Conservation (phyloP, 2,888 invertebrate species). For the Apomyelois bistriatella region DNA sequence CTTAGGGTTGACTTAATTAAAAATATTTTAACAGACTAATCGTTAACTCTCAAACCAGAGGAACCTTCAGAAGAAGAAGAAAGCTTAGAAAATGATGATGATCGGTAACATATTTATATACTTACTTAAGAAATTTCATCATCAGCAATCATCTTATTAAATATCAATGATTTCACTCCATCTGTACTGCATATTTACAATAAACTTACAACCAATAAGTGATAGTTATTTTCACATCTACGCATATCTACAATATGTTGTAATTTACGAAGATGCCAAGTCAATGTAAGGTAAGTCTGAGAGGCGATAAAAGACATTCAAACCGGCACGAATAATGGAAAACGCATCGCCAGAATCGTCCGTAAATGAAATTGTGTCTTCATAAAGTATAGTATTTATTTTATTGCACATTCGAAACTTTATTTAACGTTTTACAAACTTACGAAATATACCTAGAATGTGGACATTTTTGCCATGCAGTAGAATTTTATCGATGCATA, state of each 20-base stretch:
- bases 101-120: no score
- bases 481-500: neutral
- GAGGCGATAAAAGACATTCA: slow-evolving; percentile 32
- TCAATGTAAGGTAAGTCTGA: slow-evolving; percentile 29
- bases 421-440: slow-evolving; percentile 5
- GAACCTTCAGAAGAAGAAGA: no score
- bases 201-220: no score
- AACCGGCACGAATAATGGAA: slow-evolving; percentile 29
- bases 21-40: no score
- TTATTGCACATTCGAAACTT: slow-evolving; percentile 6
- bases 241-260: slow-evolving; percentile 18
- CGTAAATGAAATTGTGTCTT: slow-evolving; percentile 25
- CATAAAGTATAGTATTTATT: slow-evolving; percentile 18
- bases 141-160: no score
- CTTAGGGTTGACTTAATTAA: no score
- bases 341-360: slow-evolving; percentile 23
- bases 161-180: no score
- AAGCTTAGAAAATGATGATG: no score
- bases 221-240: slow-evolving; percentile 7
- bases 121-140: no score
- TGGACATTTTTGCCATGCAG: slow-evolving; percentile 7
- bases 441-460: slow-evolving; percentile 1
- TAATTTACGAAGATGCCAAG: slow-evolving; percentile 32
- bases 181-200: no score
- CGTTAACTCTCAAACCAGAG: no score